phyloP scores from a whole-genome alignment of 1,140 invertebrate genomes.

The Drosophila tsacasi region DNA sequence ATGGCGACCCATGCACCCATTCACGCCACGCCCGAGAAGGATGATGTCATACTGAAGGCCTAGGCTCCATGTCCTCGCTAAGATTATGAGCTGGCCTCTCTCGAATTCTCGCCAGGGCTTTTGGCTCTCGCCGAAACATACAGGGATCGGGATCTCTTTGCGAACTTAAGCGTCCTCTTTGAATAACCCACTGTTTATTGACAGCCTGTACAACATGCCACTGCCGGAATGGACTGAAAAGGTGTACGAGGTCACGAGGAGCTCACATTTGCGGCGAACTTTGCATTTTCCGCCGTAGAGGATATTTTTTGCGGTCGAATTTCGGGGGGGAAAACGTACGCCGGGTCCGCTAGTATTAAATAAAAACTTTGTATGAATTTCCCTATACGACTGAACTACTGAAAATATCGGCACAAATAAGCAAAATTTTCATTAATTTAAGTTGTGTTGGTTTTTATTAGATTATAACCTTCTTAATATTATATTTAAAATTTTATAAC shows the following conservation, averaged over 20 bases:
- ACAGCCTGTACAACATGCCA: conserved; percentile 88
- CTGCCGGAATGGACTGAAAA: conserved; percentile 90
- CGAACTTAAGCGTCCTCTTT: conserved; percentile 88
- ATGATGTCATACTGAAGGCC: conserved; percentile 88
- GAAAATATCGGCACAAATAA: too few relatives aligned
- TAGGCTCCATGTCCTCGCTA: conserved; percentile 90
- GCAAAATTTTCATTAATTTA: too few relatives aligned
- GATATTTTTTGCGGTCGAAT: too few relatives aligned
- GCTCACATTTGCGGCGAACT: conserved; percentile 86
- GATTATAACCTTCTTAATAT: too few relatives aligned
- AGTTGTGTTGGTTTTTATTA: too few relatives aligned
- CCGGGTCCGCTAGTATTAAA: too few relatives aligned
- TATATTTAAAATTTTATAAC: too few relatives aligned
- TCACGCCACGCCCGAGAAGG: conserved; percentile 89
- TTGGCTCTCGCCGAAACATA: conserved; percentile 87
- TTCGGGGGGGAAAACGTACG: too few relatives aligned
- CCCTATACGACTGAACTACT: too few relatives aligned
- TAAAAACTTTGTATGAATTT: too few relatives aligned
- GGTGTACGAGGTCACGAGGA: conserved; percentile 86
- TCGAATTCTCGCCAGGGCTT: conserved; percentile 87
- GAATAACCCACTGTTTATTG: conserved; percentile 90
- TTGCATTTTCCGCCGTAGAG: conserved; percentile 86
- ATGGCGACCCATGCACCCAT: conserved; percentile 97
- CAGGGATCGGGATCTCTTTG: conserved; percentile 88
- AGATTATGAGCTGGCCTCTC: conserved; percentile 86